Base-by-base conservation (phyloP, 2,888 invertebrate species). In the Eilema griseolum region DNA sequence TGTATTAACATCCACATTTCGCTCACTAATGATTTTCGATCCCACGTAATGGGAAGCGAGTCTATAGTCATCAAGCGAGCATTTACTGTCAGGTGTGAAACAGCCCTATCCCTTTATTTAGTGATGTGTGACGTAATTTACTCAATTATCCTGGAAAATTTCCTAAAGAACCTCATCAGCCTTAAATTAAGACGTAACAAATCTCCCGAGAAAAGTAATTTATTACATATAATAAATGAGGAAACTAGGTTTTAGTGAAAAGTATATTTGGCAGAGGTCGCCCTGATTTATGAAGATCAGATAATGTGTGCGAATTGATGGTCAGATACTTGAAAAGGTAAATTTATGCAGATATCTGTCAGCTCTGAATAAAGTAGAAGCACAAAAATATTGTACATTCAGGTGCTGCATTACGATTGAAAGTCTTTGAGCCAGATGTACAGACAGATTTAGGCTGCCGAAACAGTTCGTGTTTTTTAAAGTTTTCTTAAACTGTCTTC, bases 281-380 rank as follows among this genome's bases (percentile, higher is more conserved):
- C 61, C 57, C 60, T 77, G 79, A 77, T 80, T 80, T 75, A 75
- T 80, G 70, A 69, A 72, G 70, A 74, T 75, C 33, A 74, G 73
- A 74, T 76, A 68, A 65, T 72, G 67, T 67, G 61, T 67, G 28
- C 14, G 62, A 52, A 33, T 67, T 62, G 61, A 62, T 61, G 41
- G 26, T 41, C 37, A 61, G 16, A 62, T 56, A 14, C 26, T 52
- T 12, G 33, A 16, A 20, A 56, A 46, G 24, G 26, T n/a, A n/a
- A 41, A 66, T 37, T 56, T 61, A 33, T 7, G 37, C 57, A 20
- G n/a, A n/a, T 33, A 11, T 20, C 24, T 59, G 7, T 41, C 57
- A 57, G 33, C 31, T 24, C 3, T 41, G 63, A 52, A 65, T 65
- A 65, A 65, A 65, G 20, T 24, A 37, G 23, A 61, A 5, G 31